Base-by-base conservation (phyloP, 2,888 invertebrate species). In the Chalcosyrphus nemorum region DNA sequence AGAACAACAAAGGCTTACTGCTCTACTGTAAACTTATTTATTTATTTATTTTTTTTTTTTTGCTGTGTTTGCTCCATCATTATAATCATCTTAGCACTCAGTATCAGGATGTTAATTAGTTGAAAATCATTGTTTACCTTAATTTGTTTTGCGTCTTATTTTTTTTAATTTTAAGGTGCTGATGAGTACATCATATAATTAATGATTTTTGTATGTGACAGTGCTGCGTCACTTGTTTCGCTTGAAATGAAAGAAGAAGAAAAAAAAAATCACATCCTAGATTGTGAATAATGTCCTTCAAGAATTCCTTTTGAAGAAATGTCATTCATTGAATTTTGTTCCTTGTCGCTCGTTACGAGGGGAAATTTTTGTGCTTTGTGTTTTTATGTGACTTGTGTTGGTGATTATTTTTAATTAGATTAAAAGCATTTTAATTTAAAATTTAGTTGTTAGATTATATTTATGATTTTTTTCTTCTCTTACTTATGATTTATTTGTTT, bases 401-500 rank as follows among this genome's bases (percentile, higher is more conserved):
- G 11, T 47, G 0, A 29, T 45, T 11, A 5, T 13, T 19, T 45
- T 45, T 7, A 29, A 19, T 47, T 63, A 27, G 4, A 17, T 38
- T 19, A n/a, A 24, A 17, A 4, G 4, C n/a, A 9, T 32, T 19
- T 21, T 47, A 4, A 2, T 57, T 24, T 32, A 43, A 1, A 6
- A 15, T 19, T 68, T 32, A 32, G 45, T 45, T 38, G 4, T 41
- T 63, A 21, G 2, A 4, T 50, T 66, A 2, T 2, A 41, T 71
- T 27, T 75, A 63, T 66, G 45, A 47, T 72, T 72, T 71, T 41
- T 81, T 21, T n/a, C 29, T 72, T 74, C n/a, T n/a, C n/a, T 41
- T 59, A 29, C 52, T 86, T 86, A 74, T 81, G 86, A 82, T 86
- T 87, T 80, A 45, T 70, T 80, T 74, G 32, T 72, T 71, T 63